These are phyloP conservation scores for Tachystola acroxantha DNA, from an alignment of 2,888 invertebrate genomes.

Conservation along the genomic window DNA sequence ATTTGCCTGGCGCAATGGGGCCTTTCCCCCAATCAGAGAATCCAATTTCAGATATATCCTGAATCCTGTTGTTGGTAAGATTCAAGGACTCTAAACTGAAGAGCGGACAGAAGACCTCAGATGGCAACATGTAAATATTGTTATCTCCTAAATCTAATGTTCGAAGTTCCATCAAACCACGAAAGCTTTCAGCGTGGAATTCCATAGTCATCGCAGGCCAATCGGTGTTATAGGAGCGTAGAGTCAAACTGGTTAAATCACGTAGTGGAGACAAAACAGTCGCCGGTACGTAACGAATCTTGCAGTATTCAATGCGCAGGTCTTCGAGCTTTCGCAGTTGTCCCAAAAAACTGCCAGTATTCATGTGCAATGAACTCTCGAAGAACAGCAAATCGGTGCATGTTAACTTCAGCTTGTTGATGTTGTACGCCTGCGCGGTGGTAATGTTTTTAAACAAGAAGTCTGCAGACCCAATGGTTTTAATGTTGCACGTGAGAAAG, in stretches of 20 bases:
- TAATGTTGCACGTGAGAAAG: constrained; percentile 83
- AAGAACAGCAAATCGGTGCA: constrained; percentile 86
- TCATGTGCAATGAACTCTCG: constrained; percentile 83
- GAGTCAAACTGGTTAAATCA: constrained; percentile 82
- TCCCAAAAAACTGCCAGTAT: constrained; percentile 79
- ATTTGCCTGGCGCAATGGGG: constrained; percentile 81
- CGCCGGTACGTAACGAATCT: constrained; percentile 85
- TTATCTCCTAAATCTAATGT: constrained; percentile 85
- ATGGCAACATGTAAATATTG: constrained; percentile 86
- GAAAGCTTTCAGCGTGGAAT: constrained; percentile 84
- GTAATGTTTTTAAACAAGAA: constrained; percentile 84
- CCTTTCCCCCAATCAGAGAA: constrained; percentile 86
- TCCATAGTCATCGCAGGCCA: constrained; percentile 90
- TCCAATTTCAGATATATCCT: constrained; percentile 86
- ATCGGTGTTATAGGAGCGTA: constrained; percentile 87
- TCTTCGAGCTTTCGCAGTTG: constrained; percentile 84
- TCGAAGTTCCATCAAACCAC: constrained; percentile 82
- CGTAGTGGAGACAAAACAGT: constrained; percentile 83
- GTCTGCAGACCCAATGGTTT: constrained; percentile 85
- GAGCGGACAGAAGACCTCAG: constrained; percentile 85
- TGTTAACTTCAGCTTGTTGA: constrained; percentile 82
- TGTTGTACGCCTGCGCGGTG: constrained; percentile 83
- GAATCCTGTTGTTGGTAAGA: constrained; percentile 87
- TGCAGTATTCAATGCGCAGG: constrained; percentile 86
- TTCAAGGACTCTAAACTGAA: constrained; percentile 83